Conservation (phyloP, 1,140 invertebrate species). For the Pogonomyrmex californicus region DNA sequence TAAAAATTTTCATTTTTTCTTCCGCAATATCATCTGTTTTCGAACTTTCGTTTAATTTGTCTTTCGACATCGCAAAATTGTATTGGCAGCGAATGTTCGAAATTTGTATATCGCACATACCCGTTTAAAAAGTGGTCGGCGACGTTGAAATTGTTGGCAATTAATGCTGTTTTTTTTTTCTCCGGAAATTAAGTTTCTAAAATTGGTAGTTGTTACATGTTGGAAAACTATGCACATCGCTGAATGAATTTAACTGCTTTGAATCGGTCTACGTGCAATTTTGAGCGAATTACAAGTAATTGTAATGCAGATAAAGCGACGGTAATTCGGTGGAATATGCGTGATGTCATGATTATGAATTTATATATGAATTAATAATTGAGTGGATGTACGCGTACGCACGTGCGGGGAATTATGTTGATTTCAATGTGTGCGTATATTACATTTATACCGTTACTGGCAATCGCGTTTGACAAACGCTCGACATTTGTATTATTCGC, state of each 20-base stretch:
- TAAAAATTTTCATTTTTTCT: background rate
- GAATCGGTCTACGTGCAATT: constrained; percentile 46
- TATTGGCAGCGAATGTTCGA: background rate
- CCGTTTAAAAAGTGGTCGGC: background rate
- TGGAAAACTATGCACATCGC: background rate
- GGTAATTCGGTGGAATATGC: constrained; percentile 59
- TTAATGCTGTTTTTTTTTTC: constrained; percentile 26
- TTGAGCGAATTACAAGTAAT: constrained; percentile 62
- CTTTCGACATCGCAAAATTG: background rate
- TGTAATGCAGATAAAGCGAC: constrained; percentile 63
- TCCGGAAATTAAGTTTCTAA: constrained; percentile 46
- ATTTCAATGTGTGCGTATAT: constrained; percentile 42
- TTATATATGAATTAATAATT: constrained; percentile 65
- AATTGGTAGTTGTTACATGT: constrained; percentile 1
- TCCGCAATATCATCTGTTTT: background rate
- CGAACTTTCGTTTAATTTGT: background rate
- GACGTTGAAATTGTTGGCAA: background rate
- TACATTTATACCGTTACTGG: constrained; percentile 51
- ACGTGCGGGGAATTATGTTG: constrained; percentile 55
- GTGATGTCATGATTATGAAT: constrained; percentile 62
- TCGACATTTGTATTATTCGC: constrained; percentile 43
- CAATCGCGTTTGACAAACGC: constrained; percentile 62
- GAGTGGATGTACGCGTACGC: constrained; percentile 44
- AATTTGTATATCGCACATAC: background rate
- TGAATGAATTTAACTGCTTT: constrained; percentile 53